These are phyloP conservation scores for Cheilosia variabilis DNA, from an alignment of 2,888 invertebrate species.

Conservation along the genomic window DNA sequence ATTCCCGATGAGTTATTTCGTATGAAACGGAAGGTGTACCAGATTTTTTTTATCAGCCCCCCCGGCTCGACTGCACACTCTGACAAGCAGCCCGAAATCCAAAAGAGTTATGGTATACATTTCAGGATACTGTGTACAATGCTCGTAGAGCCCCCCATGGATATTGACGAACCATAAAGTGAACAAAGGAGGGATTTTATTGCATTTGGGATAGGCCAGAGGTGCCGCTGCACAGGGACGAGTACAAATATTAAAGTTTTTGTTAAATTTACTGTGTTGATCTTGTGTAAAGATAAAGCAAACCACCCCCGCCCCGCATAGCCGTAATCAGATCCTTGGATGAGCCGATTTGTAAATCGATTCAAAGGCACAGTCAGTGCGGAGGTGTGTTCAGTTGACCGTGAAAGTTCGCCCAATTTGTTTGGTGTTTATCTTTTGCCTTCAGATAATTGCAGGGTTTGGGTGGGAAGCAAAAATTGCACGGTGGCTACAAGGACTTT, in stretches of 20 bases:
- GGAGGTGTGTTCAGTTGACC: constrained; percentile 36
- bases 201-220: constrained; percentile 4
- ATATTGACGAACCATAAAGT: constrained; percentile 35
- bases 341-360: constrained; percentile 41
- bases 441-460: background rate
- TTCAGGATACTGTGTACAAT: constrained; percentile 12
- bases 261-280: constrained; percentile 20
- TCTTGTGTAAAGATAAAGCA: constrained; percentile 13
- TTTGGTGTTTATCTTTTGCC: constrained; percentile 16
- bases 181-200: constrained; percentile 4
- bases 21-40: constrained; percentile 1
- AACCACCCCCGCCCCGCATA: background rate
- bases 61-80: constrained; percentile 2
- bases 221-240: background rate
- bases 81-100: background rate
- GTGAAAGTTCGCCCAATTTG: constrained; percentile 13
- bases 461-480: no score
- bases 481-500: constrained; percentile 11
- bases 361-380: background rate
- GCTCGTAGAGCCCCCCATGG: background rate
- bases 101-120: constrained; percentile 32
- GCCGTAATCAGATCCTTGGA: constrained; percentile 40
- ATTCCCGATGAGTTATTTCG: constrained; percentile 30
- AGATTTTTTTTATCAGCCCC: constrained; percentile 20
- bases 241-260: constrained; percentile 25